Conservation (phyloP, 2,888 invertebrate species). For the Melinaea marsaeus region DNA sequence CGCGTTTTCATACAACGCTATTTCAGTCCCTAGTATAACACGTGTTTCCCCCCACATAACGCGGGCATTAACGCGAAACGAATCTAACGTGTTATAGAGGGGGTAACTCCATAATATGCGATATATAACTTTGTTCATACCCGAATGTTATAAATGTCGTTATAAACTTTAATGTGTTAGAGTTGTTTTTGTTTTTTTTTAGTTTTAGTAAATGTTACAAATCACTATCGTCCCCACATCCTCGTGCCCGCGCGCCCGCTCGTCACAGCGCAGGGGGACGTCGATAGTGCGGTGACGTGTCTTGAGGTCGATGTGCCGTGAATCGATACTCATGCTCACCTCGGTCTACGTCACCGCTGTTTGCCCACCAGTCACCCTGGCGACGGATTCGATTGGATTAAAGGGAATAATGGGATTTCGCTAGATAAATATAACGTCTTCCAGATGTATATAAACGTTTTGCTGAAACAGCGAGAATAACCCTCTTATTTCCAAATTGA, state of each 20-base stretch:
- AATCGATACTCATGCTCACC: slow-evolving; percentile 52
- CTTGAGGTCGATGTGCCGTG: slow-evolving; percentile 19
- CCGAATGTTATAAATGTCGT: too few relatives aligned
- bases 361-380: slow-evolving; percentile 65
- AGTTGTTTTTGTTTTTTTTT: too few relatives aligned
- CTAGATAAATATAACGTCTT: slow-evolving; percentile 22
- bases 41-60: too few relatives aligned
- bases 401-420: slow-evolving; percentile 29
- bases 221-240: not conserved
- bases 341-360: slow-evolving; percentile 56
- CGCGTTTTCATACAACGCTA: too few relatives aligned
- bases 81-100: too few relatives aligned
- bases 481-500: not conserved
- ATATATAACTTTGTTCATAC: too few relatives aligned
- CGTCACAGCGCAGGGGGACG: slow-evolving; percentile 18
- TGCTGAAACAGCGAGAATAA: slow-evolving; percentile 2
- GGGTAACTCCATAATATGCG: too few relatives aligned
- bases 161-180: too few relatives aligned
- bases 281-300: slow-evolving; percentile 44
- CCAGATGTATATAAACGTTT: slow-evolving; percentile 14
- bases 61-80: too few relatives aligned
- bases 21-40: too few relatives aligned
- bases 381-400: slow-evolving; percentile 58
- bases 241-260: not conserved
- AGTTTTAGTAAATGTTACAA: not conserved